Evolutionary conservation across 2,888 invertebrate genomes (phyloP), one percentile per base, ranked within the genome.

Genomic region (Ornithoptera priamus): DNA sequence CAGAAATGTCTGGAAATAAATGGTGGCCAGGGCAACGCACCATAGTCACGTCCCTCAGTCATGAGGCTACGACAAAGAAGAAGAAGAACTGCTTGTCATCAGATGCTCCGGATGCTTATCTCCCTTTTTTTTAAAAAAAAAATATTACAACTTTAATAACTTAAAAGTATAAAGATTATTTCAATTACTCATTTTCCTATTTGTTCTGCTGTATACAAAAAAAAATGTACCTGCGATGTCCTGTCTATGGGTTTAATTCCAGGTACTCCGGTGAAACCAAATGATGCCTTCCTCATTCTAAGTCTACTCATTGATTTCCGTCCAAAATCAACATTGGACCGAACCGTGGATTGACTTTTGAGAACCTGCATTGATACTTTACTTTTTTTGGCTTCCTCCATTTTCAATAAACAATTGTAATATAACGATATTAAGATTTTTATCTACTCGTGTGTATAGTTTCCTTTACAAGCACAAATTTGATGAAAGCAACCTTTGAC

Each of bases 211-310:
- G 12, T 46, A 46, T 46, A 8, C 2, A 8, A 46, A 12, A 8
- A 12, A 22, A 46, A 12, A 46, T 46, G 53, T 72, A 88, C 88
- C 81, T 85, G 85, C 6, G 90, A 90, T 22, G 83, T 78, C 68
- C 85, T 82, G 64, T 88, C 87, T 1, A 82, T 68, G 0, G 84
- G 82, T 62, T 81, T 81, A 50, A 91, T 78, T 0, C 90, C 88
- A 17, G 87, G 76, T 0, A 90, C 79, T 12, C 82, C 80, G 17
- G 77, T 10, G 53, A 88, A 92, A 0, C 91, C 91, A 71, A 76
- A 89, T 0, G 90, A 89, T 0, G 70, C 74, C 69, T 71, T 82
- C 4, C 90, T 77, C n/a, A 88, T 46, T 66, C 71, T 85, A 61
- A 89, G 15, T 20, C 90, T 80, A 42, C 90, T 90, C 68, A 82